Evolutionary conservation across 2,797 vertebrate species (phyloP).

Genomic region (Podargus strigoides): DNA sequence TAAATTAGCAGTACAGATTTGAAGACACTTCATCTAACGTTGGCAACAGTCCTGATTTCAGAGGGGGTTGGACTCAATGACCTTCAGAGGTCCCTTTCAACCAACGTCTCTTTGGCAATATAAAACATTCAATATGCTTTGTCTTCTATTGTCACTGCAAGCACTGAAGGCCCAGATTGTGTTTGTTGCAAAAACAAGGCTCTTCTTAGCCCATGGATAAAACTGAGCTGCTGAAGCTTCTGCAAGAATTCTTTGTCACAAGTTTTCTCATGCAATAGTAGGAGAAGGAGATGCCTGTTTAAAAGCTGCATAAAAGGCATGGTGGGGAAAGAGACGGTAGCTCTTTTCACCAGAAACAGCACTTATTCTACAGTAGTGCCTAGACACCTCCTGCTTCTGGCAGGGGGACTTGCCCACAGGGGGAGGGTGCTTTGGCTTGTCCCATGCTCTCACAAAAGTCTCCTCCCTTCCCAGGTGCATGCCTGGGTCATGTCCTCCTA

Average conservation of each 20-base stretch:
- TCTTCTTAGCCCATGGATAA: background rate
- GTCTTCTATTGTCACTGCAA: background rate
- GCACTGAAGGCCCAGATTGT: background rate
- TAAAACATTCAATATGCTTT: background rate
- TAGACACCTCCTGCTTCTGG: background rate
- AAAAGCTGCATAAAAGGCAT: background rate
- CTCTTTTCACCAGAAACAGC: background rate
- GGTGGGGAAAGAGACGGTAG: background rate
- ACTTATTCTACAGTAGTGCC: background rate
- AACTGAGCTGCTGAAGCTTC: background rate
- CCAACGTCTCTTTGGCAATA: background rate
- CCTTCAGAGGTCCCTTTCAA: background rate
- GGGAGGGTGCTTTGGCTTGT: background rate
- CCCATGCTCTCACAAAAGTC: background rate
- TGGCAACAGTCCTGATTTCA: background rate
- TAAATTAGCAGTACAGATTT: background rate
- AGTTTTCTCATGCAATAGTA: background rate
- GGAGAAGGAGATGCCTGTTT: background rate
- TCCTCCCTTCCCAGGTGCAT: background rate
- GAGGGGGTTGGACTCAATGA: accelerated
- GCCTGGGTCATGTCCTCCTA: background rate
- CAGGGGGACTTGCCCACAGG: background rate
- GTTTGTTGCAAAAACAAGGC: background rate
- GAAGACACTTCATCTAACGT: background rate
- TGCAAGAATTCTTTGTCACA: background rate